Base-by-base conservation (phyloP, 1,140 invertebrate species). In the Drosophila prosaltans region DNA sequence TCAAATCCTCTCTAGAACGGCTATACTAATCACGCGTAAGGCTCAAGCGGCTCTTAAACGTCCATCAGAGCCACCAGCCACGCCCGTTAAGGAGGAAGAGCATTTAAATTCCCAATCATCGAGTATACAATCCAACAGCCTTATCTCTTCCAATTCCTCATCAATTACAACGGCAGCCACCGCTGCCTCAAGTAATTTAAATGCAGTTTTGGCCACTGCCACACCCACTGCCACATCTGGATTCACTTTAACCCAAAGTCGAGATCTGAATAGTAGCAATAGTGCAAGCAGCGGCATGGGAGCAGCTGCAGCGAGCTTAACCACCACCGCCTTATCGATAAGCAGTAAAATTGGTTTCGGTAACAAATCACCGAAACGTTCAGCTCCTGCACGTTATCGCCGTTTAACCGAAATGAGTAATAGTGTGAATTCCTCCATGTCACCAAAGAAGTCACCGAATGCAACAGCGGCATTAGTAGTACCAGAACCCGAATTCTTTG, bases 21-120 rank as follows among this genome's bases (percentile, higher is more conserved):
- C 96, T n/a, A 96, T 97, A 41, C 90, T 97, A 4, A 96, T 97
- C 75, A 97, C 96, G 2, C 94, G 96, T 45, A 97, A 97, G 92
- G 94, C 95, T 0, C 94, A 88, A 93, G 93, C 92, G 65, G 94
- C 93, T 21, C 84, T 93, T 7, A 93, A 93, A 62, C 91, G 93
- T 69, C 93, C 93, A 1, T 82, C 90, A 6, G 92, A 93, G 57
- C 74, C 81, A 1, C 16, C 84, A 39, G 83, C 91, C n/a, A 83
- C 78, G 59, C 82, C 90, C 8, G 90, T 69, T 88, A 93, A 88
- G 92, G 93, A 86, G 45, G 93, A 86, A 51, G 93, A 80, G 93
- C 93, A 71, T 16, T 78, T 89, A 3, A 88, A 88, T 57, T 88
- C 84, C 0, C 84, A 89, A 65, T 84, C 78, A n/a, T 69, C 89